Percentiles rank a stretch among this genome's conserved stretches.
Conservation (phyloP, 2,888 invertebrate genomes). For the Platycheirus albimanus region DNA sequence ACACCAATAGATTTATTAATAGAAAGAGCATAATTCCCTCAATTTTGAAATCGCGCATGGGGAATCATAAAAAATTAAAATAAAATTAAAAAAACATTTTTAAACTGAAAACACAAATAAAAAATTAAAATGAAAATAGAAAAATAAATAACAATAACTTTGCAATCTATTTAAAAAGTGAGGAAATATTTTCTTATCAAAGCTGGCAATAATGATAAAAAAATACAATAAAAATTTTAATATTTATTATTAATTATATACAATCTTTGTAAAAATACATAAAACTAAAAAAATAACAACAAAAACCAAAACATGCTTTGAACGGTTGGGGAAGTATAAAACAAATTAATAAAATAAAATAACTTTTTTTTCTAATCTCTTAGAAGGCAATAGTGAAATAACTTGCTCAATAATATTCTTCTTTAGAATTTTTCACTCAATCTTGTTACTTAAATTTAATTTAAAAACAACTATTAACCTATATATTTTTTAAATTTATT, state of each 20-base stretch:
- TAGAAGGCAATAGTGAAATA: conserved; percentile 48
- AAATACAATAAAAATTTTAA: conserved; percentile 72
- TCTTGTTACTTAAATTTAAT: not conserved
- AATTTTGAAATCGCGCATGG: not conserved
- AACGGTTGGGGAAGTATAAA: conserved; percentile 26
- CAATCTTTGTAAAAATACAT: conserved; percentile 59
- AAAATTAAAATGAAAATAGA: conserved; percentile 26
- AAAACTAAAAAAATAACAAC: conserved; percentile 18
- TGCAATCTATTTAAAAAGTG: conserved; percentile 54
- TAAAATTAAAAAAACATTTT: not conserved
- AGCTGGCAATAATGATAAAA: conserved; percentile 79
- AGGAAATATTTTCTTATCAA: conserved; percentile 78
- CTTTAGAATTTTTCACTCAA: not conserved
- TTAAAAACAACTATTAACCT: not conserved
- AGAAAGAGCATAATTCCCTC: conserved; percentile 27
- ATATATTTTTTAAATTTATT: not conserved
- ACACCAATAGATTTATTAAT: conserved; percentile 62
- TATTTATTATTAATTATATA: conserved; percentile 69
- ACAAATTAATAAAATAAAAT: conserved; percentile 12
- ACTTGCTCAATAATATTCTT: conserved; percentile 51
- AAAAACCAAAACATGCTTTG: conserved; percentile 34
- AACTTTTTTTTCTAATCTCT: conserved; percentile 12
- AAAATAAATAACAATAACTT: conserved; percentile 36
- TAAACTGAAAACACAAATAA: not conserved
- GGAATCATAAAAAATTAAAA: not conserved